Evolutionary conservation across 2,113 vertebrate genomes (phyloP).

Genomic region (Melanostigma gelatinosum): DNA sequence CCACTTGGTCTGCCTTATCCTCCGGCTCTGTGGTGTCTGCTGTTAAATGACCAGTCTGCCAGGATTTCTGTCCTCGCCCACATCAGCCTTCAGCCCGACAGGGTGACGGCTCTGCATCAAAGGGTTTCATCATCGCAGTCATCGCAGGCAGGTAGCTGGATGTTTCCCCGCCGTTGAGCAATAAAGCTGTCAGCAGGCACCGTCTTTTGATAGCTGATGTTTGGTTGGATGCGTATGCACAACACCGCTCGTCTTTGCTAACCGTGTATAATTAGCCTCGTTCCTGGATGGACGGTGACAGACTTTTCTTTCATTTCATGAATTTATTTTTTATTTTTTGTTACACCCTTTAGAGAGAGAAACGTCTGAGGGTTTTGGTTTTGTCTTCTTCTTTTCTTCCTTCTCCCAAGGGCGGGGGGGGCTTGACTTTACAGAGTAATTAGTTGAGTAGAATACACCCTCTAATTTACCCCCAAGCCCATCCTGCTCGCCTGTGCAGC

Average conservation of each 20-base stretch:
- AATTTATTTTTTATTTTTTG: not conserved
- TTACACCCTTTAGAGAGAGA: slow-evolving; percentile 41
- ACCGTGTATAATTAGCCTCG: not conserved
- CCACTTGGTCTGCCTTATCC: slow-evolving; percentile 30
- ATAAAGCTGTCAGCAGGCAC: slow-evolving; percentile 40
- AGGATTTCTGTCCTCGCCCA: slow-evolving; percentile 35
- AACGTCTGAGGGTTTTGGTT: slow-evolving; percentile 41
- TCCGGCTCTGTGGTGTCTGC: slow-evolving; percentile 26
- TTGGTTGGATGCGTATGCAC: slow-evolving; percentile 27
- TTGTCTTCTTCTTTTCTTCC: not conserved
- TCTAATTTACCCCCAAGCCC: slow-evolving; percentile 64
- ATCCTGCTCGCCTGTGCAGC: slow-evolving; percentile 65
- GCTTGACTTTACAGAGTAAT: slow-evolving; percentile 75
- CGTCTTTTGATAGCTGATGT: slow-evolving; percentile 33
- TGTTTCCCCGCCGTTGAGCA: slow-evolving; percentile 44
- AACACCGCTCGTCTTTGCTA: not conserved
- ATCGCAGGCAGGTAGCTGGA: slow-evolving; percentile 38
- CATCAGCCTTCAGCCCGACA: slow-evolving; percentile 34
- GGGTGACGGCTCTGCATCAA: slow-evolving; percentile 48
- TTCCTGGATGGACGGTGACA: slow-evolving; percentile 6
- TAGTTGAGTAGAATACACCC: slow-evolving; percentile 77
- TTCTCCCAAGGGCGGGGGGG: slow-evolving; percentile 38
- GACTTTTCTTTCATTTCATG: not conserved
- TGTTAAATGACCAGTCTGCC: slow-evolving; percentile 55
- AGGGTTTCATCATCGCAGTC: slow-evolving; percentile 54